phyloP scores from a whole-genome alignment of 2,797 vertebrate species.

The Takifugu ocellatus region DNA sequence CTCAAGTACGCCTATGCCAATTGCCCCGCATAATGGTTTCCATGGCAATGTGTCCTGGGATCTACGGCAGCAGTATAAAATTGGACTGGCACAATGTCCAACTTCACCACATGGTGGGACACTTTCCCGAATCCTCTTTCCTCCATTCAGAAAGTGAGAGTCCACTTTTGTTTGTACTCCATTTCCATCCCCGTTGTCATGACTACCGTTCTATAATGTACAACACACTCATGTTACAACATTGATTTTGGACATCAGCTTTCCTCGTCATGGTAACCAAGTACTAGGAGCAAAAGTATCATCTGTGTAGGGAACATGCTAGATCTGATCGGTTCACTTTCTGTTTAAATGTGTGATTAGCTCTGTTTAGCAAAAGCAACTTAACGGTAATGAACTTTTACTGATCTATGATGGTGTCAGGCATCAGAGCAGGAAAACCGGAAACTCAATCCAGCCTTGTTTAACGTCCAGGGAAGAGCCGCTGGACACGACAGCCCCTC shows the following conservation, averaged over 20 bases:
- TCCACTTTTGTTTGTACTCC: conserved; percentile 36
- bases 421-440: too few relatives aligned
- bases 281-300: too few relatives aligned
- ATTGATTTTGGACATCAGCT: background rate
- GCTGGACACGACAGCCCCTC: conserved; percentile 36
- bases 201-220: conserved; percentile 17
- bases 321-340: too few relatives aligned
- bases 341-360: too few relatives aligned
- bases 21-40: conserved; percentile 72
- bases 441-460: background rate
- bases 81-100: conserved; percentile 57
- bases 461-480: conserved; percentile 42
- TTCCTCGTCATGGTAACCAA: background rate
- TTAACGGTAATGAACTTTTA: too few relatives aligned
- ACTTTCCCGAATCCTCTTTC: conserved; percentile 34
- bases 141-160: conserved; percentile 41
- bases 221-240: background rate
- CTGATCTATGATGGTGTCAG: too few relatives aligned
- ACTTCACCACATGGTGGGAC: conserved; percentile 47
- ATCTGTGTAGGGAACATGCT: too few relatives aligned
- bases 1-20: conserved; percentile 59
- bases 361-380: background rate
- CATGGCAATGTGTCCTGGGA: conserved; percentile 63
- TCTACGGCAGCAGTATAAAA: conserved; percentile 57
- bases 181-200: conserved; percentile 37